Evolutionary conservation across 2,888 invertebrate genomes (phyloP).

Genomic region (Unio delphinus): DNA sequence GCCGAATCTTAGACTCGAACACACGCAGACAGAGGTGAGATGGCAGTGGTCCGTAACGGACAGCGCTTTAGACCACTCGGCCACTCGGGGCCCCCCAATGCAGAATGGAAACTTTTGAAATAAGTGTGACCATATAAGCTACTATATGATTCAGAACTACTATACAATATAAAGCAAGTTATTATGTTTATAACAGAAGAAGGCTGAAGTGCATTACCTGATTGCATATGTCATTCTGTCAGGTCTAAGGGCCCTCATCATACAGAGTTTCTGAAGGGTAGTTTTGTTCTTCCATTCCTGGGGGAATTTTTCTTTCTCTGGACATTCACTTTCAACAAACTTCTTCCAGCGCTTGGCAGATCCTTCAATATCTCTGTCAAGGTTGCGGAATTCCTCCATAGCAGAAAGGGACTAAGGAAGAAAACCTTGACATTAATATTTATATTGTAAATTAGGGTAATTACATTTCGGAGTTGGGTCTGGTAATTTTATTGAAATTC

Average conservation of each 20-base stretch:
- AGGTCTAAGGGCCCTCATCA: slow-evolving; percentile 93
- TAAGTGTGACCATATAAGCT: too few species aligned
- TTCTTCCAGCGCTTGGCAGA: slow-evolving; percentile 98
- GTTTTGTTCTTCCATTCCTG: slow-evolving; percentile 99
- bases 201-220: slow-evolving; percentile 73
- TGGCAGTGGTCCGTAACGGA: too few species aligned
- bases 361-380: slow-evolving; percentile 95
- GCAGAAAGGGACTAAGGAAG: slow-evolving; percentile 80
- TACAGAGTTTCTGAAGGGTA: slow-evolving; percentile 92
- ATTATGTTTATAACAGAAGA: neutral
- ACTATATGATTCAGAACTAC: too few species aligned
- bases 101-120: too few species aligned
- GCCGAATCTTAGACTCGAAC: too few species aligned
- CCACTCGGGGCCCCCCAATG: too few species aligned
- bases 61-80: too few species aligned
- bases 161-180: neutral
- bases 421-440: neutral
- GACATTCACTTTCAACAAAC: slow-evolving; percentile 93
- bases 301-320: slow-evolving; percentile 96
- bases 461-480: too few species aligned
- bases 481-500: too few species aligned
- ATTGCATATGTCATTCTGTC: slow-evolving; percentile 98
- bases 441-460: too few species aligned
- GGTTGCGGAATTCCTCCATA: slow-evolving; percentile 90
- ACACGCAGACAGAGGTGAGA: too few species aligned